Base-by-base conservation (phyloP, 2,888 invertebrate genomes). In the Chymomyza amoena region DNA sequence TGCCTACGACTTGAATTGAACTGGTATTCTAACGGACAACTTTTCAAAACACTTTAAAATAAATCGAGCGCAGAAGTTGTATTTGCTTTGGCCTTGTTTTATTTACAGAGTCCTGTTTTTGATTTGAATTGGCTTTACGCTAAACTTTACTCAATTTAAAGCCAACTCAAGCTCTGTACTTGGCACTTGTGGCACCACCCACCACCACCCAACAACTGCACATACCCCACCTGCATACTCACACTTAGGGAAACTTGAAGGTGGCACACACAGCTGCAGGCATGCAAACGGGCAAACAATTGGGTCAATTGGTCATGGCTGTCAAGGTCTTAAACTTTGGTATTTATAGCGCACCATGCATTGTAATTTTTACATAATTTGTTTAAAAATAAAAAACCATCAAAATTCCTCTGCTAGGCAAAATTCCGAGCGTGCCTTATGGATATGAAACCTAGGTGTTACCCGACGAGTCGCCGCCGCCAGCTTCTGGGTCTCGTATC, bases 241-340 rank as follows among this genome's bases (percentile, higher is more conserved):
- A 59, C 51, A 66, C 75, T 68, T 57, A 66, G 67, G 52, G 72
- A 73, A 18, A 54, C 16, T 15, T n/a, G 15, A 54, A 54, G 66
- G 70, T 63, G 57, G 64, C 64, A 61, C 82, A 45, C 36, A 36
- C 36, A 36, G 7, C 39, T 45, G 39, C 39, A 45, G 39, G 39
- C 39, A 81, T 84, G 81, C 80, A 80, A 82, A 81, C 70, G 67
- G 61, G 77, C 16, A 59, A 59, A 59, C 25, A 36, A 36, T 87
- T 87, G 77, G 83, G 83, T 83, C 87, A 83, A 87, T 82, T 83
- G 83, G 83, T 83, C 83, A 83, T 70, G 78, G 85, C 80, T 83
- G 73, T 77, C 87, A 86, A 83, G 82, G 87, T 84, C 83, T 75
- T 78, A 72, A 84, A 64, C 70, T 72, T 64, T 77, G 73, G 79